Base-by-base conservation (phyloP, 2,113 vertebrate genomes). In the Odocoileus hemionus region DNA sequence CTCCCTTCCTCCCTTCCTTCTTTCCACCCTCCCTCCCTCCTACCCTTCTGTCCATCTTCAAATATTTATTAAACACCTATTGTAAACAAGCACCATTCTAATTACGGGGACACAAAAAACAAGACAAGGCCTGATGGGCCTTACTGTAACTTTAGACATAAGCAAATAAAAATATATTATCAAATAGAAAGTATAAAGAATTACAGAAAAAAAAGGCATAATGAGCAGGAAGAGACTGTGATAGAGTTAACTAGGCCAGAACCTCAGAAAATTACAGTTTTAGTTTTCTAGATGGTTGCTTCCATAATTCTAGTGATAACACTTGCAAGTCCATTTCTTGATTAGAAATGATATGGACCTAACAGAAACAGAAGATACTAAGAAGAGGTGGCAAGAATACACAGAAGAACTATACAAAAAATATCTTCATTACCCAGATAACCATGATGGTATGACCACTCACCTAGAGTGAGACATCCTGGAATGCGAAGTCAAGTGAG, bases 101-200 rank as follows among this genome's bases (percentile, higher is more conserved):
- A 17, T 5, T 87, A 28, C 7, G n/a, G 60, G 43, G 21, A 54
- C n/a, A 39, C 52, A 60, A 50, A 88, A 50, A 88, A 80, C 26
- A 83, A 50, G 30, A 67, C 43, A 91, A 43, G 16, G 25, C n/a
- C n/a, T 58, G 60, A 60, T 13, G 33, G 11, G 39, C 25, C 26
- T 67, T 78, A 54, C 19, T 70, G 52, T 70, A 88, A 94, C 19
- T 88, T 94, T 93, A 64, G 45, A 87, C 64, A 96, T 89, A 80
- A 94, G 45, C 2, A 64, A 88, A 79, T 67, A 79, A 91, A 94
- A 93, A 64, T 47, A 33, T 78, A 87, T 6, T 39, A 52, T 76
- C n/a, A 78, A 70, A 64, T 80, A 60, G 60, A 90, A 90, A 67
- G 17, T 33, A 43, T 83, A 74, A 95, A 82, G 5, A 89, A 7